Conservation (phyloP, 1,140 invertebrate genomes). For the Teleopsis dalmanni region DNA sequence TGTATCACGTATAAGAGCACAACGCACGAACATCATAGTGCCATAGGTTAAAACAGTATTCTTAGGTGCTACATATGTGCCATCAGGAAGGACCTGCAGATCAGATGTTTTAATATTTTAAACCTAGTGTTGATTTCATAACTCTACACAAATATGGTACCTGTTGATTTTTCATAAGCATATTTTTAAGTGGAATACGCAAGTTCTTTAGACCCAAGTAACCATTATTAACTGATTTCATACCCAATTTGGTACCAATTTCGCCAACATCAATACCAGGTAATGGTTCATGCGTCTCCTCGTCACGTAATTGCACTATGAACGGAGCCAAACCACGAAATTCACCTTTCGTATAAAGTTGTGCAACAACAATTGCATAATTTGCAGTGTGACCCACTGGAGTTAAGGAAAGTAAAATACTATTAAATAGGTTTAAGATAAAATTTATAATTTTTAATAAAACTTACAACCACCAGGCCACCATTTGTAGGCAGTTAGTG, state of each 20-base stretch:
- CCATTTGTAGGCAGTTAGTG: slow-evolving; percentile 85
- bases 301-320: slow-evolving; percentile 81
- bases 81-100: slow-evolving; percentile 78
- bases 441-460: not conserved
- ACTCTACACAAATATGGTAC: too few relatives aligned
- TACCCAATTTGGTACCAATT: slow-evolving; percentile 87
- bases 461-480: slow-evolving; percentile 86
- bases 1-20: slow-evolving; percentile 67
- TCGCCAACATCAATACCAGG: slow-evolving; percentile 86
- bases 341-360: slow-evolving; percentile 75
- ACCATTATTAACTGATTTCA: slow-evolving; percentile 86
- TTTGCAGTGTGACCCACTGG: slow-evolving; percentile 60
- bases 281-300: slow-evolving; percentile 78
- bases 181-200: slow-evolving; percentile 76
- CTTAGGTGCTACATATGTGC: slow-evolving; percentile 77
- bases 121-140: too few relatives aligned
- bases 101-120: too few relatives aligned
- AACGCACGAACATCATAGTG: slow-evolving; percentile 90
- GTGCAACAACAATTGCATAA: slow-evolving; percentile 82
- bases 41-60: slow-evolving; percentile 85
- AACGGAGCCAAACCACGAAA: slow-evolving; percentile 87
- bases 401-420: not conserved
- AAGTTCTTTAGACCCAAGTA: slow-evolving; percentile 79
- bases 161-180: slow-evolving; percentile 92
- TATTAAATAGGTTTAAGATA: not conserved